These are phyloP conservation scores for Cotesia chilonis DNA, from an alignment of 1,140 invertebrate species.

Conservation along the genomic window DNA sequence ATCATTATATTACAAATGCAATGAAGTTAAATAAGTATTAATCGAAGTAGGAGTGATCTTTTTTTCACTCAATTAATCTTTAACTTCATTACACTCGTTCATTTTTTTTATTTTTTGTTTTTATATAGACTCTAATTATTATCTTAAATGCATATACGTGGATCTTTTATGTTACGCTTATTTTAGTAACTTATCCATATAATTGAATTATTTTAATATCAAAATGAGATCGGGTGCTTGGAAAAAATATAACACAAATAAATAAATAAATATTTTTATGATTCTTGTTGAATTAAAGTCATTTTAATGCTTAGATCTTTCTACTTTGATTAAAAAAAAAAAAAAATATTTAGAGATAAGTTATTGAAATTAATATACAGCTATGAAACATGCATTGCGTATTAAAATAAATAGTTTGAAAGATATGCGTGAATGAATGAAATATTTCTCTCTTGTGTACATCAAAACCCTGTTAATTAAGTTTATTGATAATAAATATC, in stretches of 20 bases:
- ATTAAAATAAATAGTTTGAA: conserved; percentile 50
- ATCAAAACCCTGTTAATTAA: conserved; percentile 67
- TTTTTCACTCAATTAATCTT: not conserved
- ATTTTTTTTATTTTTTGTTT: conserved; percentile 3
- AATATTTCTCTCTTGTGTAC: conserved; percentile 62
- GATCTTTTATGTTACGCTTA: no score
- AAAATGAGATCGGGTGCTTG: conserved; percentile 8
- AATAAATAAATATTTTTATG: no score
- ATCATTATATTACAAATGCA: not conserved
- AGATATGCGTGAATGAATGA: conserved; percentile 57
- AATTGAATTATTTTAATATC: not conserved
- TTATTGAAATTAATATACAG: conserved; percentile 55
- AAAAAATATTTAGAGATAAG: conserved; percentile 56
- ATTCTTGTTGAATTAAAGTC: no score
- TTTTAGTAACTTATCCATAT: not conserved
- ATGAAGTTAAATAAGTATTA: not conserved
- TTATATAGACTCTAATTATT: not conserved
- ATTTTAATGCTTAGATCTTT: conserved; percentile 37
- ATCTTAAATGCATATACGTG: not conserved
- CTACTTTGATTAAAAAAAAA: conserved; percentile 48
- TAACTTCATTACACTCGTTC: not conserved
- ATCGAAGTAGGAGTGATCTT: conserved; percentile 3
- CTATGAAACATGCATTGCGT: conserved; percentile 56
- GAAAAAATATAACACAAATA: not conserved
- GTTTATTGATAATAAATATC: conserved; percentile 68